Conservation (phyloP, 1,140 invertebrate genomes). For the Listronotus bonariensis region DNA sequence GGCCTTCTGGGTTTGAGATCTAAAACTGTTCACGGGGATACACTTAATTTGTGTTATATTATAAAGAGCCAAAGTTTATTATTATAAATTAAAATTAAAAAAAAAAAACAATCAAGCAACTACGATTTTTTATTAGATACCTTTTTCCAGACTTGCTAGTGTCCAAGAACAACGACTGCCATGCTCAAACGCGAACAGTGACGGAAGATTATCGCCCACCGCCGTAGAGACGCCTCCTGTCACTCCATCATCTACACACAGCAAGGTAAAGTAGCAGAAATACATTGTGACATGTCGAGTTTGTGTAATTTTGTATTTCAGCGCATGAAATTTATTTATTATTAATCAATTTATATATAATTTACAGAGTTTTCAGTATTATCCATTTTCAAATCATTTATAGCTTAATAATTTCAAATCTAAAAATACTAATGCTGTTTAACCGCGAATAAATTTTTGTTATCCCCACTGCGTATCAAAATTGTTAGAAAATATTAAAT, state of each 20-base stretch:
- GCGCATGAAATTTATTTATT: conserved; percentile 42
- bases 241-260: conserved; percentile 68
- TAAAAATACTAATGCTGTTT: too few relatives aligned
- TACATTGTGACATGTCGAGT: background rate
- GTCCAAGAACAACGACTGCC: conserved; percentile 92
- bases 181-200: conserved; percentile 62
- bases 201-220: conserved; percentile 70
- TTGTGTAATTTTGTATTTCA: conserved; percentile 30
- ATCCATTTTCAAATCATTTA: conserved; percentile 5
- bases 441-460: too few relatives aligned
- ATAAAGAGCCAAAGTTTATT: too few relatives aligned
- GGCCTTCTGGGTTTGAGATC: too few relatives aligned
- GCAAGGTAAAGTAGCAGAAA: conserved; percentile 62
- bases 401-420: too few relatives aligned
- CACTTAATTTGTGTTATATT: too few relatives aligned
- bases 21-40: too few relatives aligned
- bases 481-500: too few relatives aligned
- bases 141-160: conserved; percentile 78
- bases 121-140: conserved; percentile 10
- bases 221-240: conserved; percentile 64
- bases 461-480: too few relatives aligned
- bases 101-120: conserved; percentile 1
- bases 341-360: conserved; percentile 38
- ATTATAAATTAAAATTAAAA: background rate
- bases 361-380: background rate